These are phyloP conservation scores for Pelobates cultripes DNA, from an alignment of 2,797 vertebrate genomes.

Conservation along the genomic window DNA sequence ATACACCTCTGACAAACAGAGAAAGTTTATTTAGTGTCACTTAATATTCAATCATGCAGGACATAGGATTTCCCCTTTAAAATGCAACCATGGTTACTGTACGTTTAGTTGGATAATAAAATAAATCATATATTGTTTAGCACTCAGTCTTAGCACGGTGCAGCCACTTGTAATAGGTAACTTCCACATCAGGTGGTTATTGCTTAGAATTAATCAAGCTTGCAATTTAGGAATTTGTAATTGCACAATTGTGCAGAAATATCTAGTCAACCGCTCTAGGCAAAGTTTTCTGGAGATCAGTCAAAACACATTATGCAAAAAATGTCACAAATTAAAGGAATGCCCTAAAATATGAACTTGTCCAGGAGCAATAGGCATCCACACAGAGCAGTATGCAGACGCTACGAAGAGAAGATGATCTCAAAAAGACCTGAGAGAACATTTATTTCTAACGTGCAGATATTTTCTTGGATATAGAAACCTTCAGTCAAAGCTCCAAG, in stretches of 20 bases:
- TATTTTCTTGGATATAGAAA: not conserved
- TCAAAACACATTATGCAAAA: constrained; percentile 17
- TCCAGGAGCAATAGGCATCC: not conserved
- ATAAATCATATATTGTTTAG: no score
- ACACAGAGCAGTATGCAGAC: not conserved
- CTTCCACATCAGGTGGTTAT: not conserved
- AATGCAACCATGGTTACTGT: no score
- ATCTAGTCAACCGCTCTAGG: not conserved
- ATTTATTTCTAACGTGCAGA: not conserved
- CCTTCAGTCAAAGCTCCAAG: no score
- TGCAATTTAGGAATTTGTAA: not conserved
- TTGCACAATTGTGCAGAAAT: constrained; percentile 4
- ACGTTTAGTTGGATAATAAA: no score
- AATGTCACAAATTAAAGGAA: constrained; percentile 31
- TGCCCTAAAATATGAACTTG: constrained; percentile 11
- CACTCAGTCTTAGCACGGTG: no score
- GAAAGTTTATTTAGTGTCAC: no score
- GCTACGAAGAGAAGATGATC: not conserved
- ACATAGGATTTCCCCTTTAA: no score
- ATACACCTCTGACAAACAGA: no score
- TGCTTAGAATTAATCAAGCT: not conserved
- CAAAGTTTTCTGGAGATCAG: not conserved
- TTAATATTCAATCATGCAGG: no score
- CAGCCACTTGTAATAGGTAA: not conserved
- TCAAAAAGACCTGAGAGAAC: not conserved